phyloP scores from a whole-genome alignment of 2,888 invertebrate genomes.

The Galerucella pusilla region DNA sequence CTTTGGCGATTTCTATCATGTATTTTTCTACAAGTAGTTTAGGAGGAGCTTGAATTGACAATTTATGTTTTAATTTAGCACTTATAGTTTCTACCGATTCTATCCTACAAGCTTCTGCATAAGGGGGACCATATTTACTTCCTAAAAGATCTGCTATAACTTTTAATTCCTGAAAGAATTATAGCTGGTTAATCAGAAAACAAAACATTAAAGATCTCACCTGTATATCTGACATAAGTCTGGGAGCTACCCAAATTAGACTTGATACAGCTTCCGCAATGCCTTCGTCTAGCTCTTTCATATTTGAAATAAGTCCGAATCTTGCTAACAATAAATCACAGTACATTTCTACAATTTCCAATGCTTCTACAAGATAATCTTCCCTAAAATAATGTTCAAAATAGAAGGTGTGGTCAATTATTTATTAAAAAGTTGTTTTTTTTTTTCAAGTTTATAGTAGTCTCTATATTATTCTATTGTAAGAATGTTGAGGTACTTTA shows the following conservation, averaged over 20 bases:
- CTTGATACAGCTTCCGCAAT: constrained; percentile 95
- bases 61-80: constrained; percentile 92
- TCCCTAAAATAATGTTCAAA: constrained; percentile 72
- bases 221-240: constrained; percentile 86
- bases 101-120: constrained; percentile 87
- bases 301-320: constrained; percentile 95
- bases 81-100: constrained; percentile 85
- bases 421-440: not conserved
- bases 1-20: constrained; percentile 96
- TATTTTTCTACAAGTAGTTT: constrained; percentile 94
- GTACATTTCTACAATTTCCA: constrained; percentile 99
- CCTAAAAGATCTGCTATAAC: constrained; percentile 89
- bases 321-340: constrained; percentile 96
- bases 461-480: not conserved
- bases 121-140: constrained; percentile 93
- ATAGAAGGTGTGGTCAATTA: not conserved
- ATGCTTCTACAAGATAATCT: constrained; percentile 98
- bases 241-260: constrained; percentile 96
- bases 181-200: not conserved
- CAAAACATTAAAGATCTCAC: constrained; percentile 59
- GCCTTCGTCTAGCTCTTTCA: constrained; percentile 96
- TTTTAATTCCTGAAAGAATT: constrained; percentile 71
- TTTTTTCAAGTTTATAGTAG: not conserved
- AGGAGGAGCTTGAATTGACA: constrained; percentile 94
- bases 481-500: constrained; percentile 53